Evolutionary conservation across 2,888 invertebrate genomes (phyloP), one percentile per base, ranked within the genome.

Genomic region (Amiota minor): DNA sequence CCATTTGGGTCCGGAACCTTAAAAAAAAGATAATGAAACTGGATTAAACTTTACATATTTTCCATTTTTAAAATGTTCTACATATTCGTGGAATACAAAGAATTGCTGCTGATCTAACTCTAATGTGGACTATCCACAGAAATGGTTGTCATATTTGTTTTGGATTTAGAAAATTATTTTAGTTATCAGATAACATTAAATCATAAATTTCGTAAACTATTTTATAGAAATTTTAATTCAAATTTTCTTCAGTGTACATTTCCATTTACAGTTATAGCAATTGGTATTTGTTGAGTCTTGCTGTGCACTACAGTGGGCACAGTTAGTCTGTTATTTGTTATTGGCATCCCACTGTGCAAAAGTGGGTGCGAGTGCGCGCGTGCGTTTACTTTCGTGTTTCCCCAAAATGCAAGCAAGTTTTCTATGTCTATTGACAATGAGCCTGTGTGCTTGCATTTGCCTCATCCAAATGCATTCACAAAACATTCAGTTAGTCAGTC

Each of bases 271-370:
- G 69, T 56, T 69, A 16, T 56, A 35, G 18, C 45, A 47, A 62
- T 62, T 62, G 61, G 2, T 23, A 23, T 67, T 50, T 68, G 67
- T 20, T 35, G 68, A 20, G 68, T 14, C 53, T 35, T 61, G 61
- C 61, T 61, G 20, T 23, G 14, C 53, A 35, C 35, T 35, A 35
- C 35, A 35, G 35, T 35, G 35, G 53, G 53, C 53, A 16, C 46
- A 14, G 45, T 16, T 8, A n/a, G 55, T 10, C 53, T n/a, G 18
- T 35, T 69, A 35, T 35, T 69, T 69, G 45, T 70, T 23, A 47
- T 49, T 73, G 76, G 77, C 79, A 81, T 79, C 86, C 86, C 85
- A 84, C 83, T 86, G 83, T 84, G 85, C 81, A 75, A 77, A 78
- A 78, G 73, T 62, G 79, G 76, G 53, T 45, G 80, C 80, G 67